Conservation (phyloP, 2,888 invertebrate species). For the Miltochrista miniata region DNA sequence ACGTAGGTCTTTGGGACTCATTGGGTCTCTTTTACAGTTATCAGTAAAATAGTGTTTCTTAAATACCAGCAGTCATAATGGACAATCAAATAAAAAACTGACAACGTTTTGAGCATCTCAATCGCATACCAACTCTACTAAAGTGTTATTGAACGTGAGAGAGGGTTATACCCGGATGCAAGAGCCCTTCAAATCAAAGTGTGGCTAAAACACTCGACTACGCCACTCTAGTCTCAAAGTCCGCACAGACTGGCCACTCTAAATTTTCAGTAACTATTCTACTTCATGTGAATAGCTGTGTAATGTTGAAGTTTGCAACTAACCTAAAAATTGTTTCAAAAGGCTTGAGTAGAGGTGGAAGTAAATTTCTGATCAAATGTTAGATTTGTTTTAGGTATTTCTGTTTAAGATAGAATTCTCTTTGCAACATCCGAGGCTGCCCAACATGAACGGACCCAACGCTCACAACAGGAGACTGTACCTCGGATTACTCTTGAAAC, state of each 20-base stretch:
- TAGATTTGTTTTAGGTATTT: neutral
- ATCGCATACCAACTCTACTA: conserved; percentile 44
- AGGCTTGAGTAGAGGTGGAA: neutral
- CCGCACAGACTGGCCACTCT: conserved; percentile 17
- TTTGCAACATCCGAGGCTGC: neutral
- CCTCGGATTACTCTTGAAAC: too few relatives aligned
- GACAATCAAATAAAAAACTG: conserved; percentile 24
- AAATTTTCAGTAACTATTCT: conserved; percentile 38
- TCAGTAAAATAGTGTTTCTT: conserved; percentile 22
- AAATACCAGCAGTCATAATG: conserved; percentile 26
- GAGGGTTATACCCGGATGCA: conserved; percentile 24
- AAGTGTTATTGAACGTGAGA: conserved; percentile 31
- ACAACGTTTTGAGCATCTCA: conserved; percentile 35
- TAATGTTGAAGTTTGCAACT: conserved; percentile 13
- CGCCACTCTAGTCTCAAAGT: conserved; percentile 34
- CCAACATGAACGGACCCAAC: too few relatives aligned
- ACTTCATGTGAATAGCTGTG: conserved; percentile 34
- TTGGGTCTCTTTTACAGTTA: too few relatives aligned
- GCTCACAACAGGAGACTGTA: too few relatives aligned
- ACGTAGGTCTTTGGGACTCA: too few relatives aligned
- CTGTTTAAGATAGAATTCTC: neutral
- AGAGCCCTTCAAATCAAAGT: conserved; percentile 36
- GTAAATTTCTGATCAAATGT: neutral
- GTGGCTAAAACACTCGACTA: conserved; percentile 39
- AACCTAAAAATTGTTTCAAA: neutral